These are phyloP conservation scores for Diorhabda carinulata DNA, from an alignment of 1,140 invertebrate genomes.

Conservation along the genomic window DNA sequence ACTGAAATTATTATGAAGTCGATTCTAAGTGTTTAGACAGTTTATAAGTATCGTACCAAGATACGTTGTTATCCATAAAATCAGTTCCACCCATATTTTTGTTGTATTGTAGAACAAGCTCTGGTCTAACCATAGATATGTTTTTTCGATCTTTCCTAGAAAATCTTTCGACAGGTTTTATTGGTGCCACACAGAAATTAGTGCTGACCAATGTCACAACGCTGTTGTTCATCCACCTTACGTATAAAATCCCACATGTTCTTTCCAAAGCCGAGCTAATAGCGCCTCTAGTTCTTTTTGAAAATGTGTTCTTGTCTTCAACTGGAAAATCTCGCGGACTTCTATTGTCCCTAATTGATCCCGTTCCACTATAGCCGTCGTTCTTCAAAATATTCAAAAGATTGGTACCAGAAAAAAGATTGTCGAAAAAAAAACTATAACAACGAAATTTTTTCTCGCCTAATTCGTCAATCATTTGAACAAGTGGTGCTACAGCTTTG, in stretches of 20 bases:
- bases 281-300: slow-evolving; percentile 20
- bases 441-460: neutral
- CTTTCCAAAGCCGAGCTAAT: slow-evolving; percentile 13
- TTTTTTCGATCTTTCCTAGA: slow-evolving; percentile 22
- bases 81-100: slow-evolving; percentile 21
- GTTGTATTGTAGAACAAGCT: slow-evolving; percentile 13
- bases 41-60: neutral
- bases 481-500: too few relatives aligned
- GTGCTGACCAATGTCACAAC: slow-evolving; percentile 33
- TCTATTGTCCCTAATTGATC: slow-evolving; percentile 27
- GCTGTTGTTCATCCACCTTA: slow-evolving; percentile 26
- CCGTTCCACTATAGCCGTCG: slow-evolving; percentile 14
- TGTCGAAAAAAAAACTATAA: neutral
- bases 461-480: too few relatives aligned
- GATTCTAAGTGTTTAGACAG: neutral
- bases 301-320: slow-evolving; percentile 20
- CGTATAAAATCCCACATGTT: slow-evolving; percentile 23
- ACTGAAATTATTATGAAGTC: neutral
- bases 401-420: neutral
- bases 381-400: neutral
- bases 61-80: slow-evolving; percentile 17
- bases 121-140: slow-evolving; percentile 10
- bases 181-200: slow-evolving; percentile 23
- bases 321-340: slow-evolving; percentile 19
- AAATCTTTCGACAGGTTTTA: slow-evolving; percentile 30